Evolutionary conservation across 2,888 invertebrate genomes (phyloP), one percentile per base, ranked within the genome.

Genomic region (Diaprepes abbreviatus): DNA sequence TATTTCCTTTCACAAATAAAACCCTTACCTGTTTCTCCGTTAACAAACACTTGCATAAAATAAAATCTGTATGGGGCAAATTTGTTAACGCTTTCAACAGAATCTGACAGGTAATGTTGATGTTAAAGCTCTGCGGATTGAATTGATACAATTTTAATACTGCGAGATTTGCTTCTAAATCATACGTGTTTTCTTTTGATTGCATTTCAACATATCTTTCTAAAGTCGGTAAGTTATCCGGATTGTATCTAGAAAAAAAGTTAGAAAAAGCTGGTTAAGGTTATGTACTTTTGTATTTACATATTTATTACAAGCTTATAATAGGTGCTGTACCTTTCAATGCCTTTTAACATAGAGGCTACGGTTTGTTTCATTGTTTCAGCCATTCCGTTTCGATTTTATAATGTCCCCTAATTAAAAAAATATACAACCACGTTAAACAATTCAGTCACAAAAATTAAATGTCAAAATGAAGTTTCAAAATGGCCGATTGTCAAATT

Each of bases 101-200:
- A 79, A 99, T 97, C 80, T 93, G 92, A 75, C 93, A 92, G 1
- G 96, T 94, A 35, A 97, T 91, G 64, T 93, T 91, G 48, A 90
- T 86, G 80, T 96, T 93, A 79, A 95, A 94, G 79, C 91, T 90
- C 69, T 89, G 90, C 0, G 97, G 96, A 83, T 97, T 97, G 80
- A 99, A 95, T 84, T 99, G 98, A 82, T 98, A 98, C 77, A 99
- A 86, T 85, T 99, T 99, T 50, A 99, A 86, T 9, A 98, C 95
- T 1, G 98, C 97, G 76, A 99, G 86, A 83, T 98, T 98, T 1
- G 98, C 98, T 85, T 99, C 99, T 81, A 98, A 87, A 83, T 98
- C 97, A 81, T 98, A 98, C 0, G 93, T 92, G 84, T 97, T 97
- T 80, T 97, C 97, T 73, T 91, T 89, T 0, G 95, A 93, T 83